Evolutionary conservation across 2,113 vertebrate species (phyloP).

Genomic region (Pristiophorus japonicus): DNA sequence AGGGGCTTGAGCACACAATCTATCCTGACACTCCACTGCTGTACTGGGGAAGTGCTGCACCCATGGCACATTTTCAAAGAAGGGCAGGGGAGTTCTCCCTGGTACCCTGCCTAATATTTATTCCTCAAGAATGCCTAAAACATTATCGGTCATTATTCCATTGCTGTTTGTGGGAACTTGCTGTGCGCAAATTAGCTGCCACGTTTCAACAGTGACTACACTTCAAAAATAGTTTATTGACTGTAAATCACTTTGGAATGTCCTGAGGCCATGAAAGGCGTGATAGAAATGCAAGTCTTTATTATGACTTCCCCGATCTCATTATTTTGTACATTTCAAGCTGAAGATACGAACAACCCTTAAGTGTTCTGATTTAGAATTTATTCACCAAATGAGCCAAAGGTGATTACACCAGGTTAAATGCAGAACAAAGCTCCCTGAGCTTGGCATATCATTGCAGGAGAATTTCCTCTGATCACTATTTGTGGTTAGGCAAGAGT

Average conservation of each 20-base stretch:
- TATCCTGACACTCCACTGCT: not conserved
- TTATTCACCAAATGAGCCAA: not conserved
- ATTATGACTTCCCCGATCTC: not conserved
- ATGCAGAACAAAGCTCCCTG: not conserved
- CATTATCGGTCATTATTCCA: no score
- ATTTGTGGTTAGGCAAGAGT: not conserved
- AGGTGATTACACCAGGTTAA: not conserved
- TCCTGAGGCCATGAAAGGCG: not conserved
- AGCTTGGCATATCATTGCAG: no score
- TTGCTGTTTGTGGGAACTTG: no score
- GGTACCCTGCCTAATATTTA: not conserved
- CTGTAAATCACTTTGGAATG: not conserved
- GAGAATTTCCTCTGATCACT: not conserved
- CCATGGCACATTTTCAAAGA: not conserved
- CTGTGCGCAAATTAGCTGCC: no score
- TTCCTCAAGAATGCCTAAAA: no score
- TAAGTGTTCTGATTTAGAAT: not conserved
- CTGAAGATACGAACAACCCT: not conserved
- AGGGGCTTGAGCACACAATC: not conserved
- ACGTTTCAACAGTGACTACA: no score
- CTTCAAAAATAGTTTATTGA: not conserved
- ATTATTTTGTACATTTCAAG: not conserved
- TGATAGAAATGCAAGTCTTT: not conserved
- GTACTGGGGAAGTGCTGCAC: not conserved
- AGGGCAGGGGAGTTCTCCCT: not conserved